Percentiles rank a stretch among this genome's conserved stretches.
These are phyloP conservation scores for Atrina japonica DNA, from an alignment of 2,888 invertebrate genomes.

Conservation along the genomic window DNA sequence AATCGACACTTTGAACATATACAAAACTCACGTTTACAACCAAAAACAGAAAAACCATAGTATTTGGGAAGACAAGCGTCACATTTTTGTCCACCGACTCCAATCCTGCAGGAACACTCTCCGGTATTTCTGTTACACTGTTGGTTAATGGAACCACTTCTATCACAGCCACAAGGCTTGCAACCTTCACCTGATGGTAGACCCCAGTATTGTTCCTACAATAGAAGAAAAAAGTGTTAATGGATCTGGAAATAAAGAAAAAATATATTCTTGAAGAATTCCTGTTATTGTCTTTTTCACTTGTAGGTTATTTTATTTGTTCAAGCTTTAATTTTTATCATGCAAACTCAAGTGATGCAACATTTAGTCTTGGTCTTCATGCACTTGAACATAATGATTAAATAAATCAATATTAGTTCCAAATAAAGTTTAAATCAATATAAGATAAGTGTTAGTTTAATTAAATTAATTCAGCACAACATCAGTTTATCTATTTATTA, in stretches of 20 bases:
- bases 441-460: too few relatives aligned
- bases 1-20: too few relatives aligned
- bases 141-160: conserved; percentile 83
- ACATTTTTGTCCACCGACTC: conserved; percentile 93
- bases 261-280: not conserved
- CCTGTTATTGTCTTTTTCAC: not conserved
- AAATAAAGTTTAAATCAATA: too few relatives aligned
- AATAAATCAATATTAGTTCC: too few relatives aligned
- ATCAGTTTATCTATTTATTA: too few relatives aligned
- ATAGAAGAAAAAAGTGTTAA: not conserved
- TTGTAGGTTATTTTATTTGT: not conserved
- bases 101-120: conserved; percentile 91
- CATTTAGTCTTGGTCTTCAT: too few relatives aligned
- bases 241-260: not conserved
- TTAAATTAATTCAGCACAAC: too few relatives aligned
- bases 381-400: too few relatives aligned
- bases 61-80: conserved; percentile 92
- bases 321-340: too few relatives aligned
- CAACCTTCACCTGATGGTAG: conserved; percentile 71
- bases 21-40: conserved; percentile 71
- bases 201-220: conserved; percentile 70
- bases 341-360: too few relatives aligned
- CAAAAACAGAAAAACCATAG: conserved; percentile 70
- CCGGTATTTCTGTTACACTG: conserved; percentile 82
- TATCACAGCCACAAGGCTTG: conserved; percentile 91